Percentiles rank a stretch among this genome's conserved stretches.
Conservation (phyloP, 2,113 vertebrate genomes). For the Pomatostomus ruficeps region DNA sequence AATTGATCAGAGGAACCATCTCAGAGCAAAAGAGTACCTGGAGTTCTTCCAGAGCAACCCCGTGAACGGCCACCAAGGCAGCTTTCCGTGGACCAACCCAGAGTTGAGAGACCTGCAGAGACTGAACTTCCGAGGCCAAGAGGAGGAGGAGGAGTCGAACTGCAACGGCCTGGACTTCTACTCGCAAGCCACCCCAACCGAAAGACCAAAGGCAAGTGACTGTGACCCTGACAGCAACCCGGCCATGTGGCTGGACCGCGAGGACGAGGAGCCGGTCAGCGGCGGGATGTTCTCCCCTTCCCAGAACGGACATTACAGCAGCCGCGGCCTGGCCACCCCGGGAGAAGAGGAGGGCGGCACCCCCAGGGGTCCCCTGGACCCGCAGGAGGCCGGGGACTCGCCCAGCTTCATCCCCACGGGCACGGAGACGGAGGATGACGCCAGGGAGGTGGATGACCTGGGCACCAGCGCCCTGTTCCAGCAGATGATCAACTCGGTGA, state of each 20-base stretch:
- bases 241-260: slow-evolving; percentile 70
- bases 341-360: slow-evolving; percentile 71
- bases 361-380: slow-evolving; percentile 61
- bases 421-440: slow-evolving; percentile 71
- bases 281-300: slow-evolving; percentile 77
- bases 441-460: slow-evolving; percentile 65
- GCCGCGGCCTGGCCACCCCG: slow-evolving; percentile 62
- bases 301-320: slow-evolving; percentile 81
- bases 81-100: slow-evolving; percentile 70
- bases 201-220: slow-evolving; percentile 70
- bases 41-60: slow-evolving; percentile 94
- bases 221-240: slow-evolving; percentile 71
- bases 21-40: slow-evolving; percentile 92
- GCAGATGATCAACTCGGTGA: slow-evolving; percentile 92
- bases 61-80: slow-evolving; percentile 74
- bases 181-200: slow-evolving; percentile 54
- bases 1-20: slow-evolving; percentile 86
- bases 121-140: slow-evolving; percentile 71
- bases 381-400: slow-evolving; percentile 66
- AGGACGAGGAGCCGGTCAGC: slow-evolving; percentile 63
- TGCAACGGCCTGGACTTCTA: slow-evolving; percentile 76
- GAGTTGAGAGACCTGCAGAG: slow-evolving; percentile 70
- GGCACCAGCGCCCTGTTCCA: slow-evolving; percentile 91
- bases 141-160: slow-evolving; percentile 83
- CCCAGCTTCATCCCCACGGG: slow-evolving; percentile 58